Base-by-base conservation (phyloP, 2,797 vertebrate species). In the Toxotes lorentzi region DNA sequence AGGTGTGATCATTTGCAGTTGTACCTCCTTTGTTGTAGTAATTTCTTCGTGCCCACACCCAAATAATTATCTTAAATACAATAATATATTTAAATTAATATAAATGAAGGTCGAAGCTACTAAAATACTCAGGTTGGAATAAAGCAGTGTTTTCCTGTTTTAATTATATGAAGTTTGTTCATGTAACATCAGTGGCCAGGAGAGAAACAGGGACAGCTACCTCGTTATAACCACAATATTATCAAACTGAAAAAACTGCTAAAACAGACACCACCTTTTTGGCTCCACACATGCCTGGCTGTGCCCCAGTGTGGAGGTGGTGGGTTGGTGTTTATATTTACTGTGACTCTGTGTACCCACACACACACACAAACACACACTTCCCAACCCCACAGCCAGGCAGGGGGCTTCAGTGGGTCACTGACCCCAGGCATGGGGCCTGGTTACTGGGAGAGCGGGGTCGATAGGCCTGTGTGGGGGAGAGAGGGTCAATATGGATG, bases 381-480 rank as follows among this genome's bases (percentile, higher is more conserved):
- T 38, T 56, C 7, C 58, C 4, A 14, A 76, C 71, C 73, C 78
- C 71, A 61, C 48, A 57, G 78, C 78, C 64, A 32, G 58, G 80
- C 81, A 72, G 88, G 84, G 84, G 81, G 78, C 84, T 78, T 74
- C 83, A 13, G 61, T 30, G 76, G 77, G 79, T 75, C 63, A 69
- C 51, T 83, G 88, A 92, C 87, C 91, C 87, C 83, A 11, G 69
- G 85, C 88, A 41, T 81, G 82, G 86, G 81, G 64, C 81, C 84
- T 88, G 81, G 91, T 92, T 91, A 80, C 75, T 83, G 63, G 72
- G 82, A 72, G 63, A 71, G 64, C 82, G 70, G 66, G 84, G 87
- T 93, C 72, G 84, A 86, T 88, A 58, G 59, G 84, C 80, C 63
- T 19, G 67, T 81, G 74, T 38, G 56, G 56, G 35, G 70, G 32